Conservation (phyloP, 1,140 invertebrate genomes). For the Orchestia grillus region DNA sequence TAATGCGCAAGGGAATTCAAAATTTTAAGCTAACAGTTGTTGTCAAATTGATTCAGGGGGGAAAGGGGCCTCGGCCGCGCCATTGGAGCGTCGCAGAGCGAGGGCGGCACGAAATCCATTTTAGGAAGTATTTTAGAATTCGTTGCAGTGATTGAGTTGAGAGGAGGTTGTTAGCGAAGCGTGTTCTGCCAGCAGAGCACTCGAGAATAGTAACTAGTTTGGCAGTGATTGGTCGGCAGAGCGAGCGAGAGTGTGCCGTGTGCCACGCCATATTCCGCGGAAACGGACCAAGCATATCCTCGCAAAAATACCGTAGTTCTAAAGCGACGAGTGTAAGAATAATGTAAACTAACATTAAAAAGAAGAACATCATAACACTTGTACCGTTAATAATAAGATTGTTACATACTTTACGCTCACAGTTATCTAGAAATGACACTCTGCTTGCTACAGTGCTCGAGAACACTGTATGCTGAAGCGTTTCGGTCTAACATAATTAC, state of each 20-base stretch:
- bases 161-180: conserved; percentile 55
- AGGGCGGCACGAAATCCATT: conserved; percentile 44
- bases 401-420: neutral
- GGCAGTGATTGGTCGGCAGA: conserved; percentile 38
- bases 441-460: neutral
- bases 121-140: conserved; percentile 51
- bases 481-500: neutral
- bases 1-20: neutral
- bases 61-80: neutral
- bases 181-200: neutral
- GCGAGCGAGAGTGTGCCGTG: neutral
- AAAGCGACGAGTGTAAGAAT: neutral
- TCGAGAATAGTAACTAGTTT: conserved; percentile 55
- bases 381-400: neutral
- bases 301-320: neutral
- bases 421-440: neutral
- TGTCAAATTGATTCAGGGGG: conserved; percentile 45
- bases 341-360: neutral
- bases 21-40: conserved; percentile 37
- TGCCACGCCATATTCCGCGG: neutral
- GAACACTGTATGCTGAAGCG: neutral
- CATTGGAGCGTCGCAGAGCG: conserved; percentile 27
- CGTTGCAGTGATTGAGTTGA: conserved; percentile 53
- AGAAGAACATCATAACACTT: neutral
- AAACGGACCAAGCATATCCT: neutral